Percentiles rank a stretch among this genome's conserved stretches.
Evolutionary conservation across 2,797 vertebrate genomes (phyloP).

Genomic region (Protonibea diacanthus): DNA sequence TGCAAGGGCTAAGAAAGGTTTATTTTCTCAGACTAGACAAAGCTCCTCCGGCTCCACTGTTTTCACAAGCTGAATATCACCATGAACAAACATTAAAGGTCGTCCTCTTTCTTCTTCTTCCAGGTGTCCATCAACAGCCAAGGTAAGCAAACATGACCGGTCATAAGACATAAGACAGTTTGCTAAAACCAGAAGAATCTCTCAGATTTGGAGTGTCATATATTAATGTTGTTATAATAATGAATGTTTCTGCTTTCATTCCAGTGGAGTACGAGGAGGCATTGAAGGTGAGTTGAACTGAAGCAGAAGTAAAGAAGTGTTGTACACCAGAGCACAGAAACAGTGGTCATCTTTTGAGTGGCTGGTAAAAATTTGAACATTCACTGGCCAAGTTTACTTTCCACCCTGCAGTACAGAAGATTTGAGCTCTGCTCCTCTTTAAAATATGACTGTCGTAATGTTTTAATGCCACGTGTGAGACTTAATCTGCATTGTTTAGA

Average conservation of each 20-base stretch:
- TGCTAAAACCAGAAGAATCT: background rate
- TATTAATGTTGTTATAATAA: background rate
- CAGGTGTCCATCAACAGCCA: conserved; percentile 95
- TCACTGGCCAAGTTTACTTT: too few relatives aligned
- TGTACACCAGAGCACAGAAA: background rate
- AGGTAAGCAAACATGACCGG: conserved; percentile 81
- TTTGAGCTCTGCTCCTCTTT: background rate
- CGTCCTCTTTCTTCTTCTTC: conserved; percentile 59
- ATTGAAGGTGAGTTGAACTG: conserved; percentile 87
- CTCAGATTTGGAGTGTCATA: background rate
- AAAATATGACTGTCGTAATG: background rate
- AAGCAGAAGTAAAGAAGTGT: background rate
- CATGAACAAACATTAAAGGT: background rate
- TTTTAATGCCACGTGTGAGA: background rate
- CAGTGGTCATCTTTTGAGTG: too few relatives aligned
- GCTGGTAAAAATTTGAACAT: too few relatives aligned
- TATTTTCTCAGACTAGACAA: background rate
- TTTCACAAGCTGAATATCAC: background rate
- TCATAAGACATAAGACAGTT: background rate
- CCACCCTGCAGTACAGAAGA: background rate
- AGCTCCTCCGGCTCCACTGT: background rate
- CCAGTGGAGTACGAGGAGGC: conserved; percentile 96
- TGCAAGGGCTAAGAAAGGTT: background rate
- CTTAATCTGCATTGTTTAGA: background rate
- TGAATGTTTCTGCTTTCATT: conserved; percentile 53